Percentiles rank a stretch among this genome's conserved stretches.
These are phyloP conservation scores for Chaetops frenatus DNA, from an alignment of 2,113 vertebrate genomes.

Conservation along the genomic window DNA sequence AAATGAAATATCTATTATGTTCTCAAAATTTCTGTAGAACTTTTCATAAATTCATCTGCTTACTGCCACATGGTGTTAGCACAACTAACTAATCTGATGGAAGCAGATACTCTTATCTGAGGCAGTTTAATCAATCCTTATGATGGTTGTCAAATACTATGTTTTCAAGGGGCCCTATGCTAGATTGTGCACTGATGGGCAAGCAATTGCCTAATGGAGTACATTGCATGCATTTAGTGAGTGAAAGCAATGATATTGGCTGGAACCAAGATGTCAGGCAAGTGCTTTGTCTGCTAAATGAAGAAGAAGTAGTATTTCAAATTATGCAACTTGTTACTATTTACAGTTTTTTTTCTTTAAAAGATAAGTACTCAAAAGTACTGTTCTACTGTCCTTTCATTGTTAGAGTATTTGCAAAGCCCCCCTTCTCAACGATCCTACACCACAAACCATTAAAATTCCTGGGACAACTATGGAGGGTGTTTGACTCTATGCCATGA, in stretches of 20 bases:
- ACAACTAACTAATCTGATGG: neutral
- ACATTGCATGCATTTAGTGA: neutral
- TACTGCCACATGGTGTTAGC: neutral
- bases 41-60: neutral
- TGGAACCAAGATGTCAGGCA: neutral
- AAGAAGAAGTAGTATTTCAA: neutral
- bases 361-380: neutral
- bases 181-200: neutral
- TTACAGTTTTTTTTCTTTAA: neutral
- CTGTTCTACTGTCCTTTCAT: neutral
- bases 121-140: constrained; percentile 25
- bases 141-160: constrained; percentile 33
- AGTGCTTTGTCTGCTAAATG: neutral
- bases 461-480: neutral
- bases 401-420: neutral
- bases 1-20: neutral
- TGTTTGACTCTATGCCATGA: neutral
- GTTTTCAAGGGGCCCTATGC: neutral
- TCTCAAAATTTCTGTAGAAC: neutral
- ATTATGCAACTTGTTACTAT: neutral
- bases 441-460: neutral
- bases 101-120: neutral
- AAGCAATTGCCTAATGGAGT: neutral
- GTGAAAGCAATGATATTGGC: neutral
- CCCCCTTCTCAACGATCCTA: neutral